Percentiles rank a stretch among this genome's conserved stretches.
phyloP scores from a whole-genome alignment of 2,888 invertebrate genomes.

The Notocelia uddmanniana region DNA sequence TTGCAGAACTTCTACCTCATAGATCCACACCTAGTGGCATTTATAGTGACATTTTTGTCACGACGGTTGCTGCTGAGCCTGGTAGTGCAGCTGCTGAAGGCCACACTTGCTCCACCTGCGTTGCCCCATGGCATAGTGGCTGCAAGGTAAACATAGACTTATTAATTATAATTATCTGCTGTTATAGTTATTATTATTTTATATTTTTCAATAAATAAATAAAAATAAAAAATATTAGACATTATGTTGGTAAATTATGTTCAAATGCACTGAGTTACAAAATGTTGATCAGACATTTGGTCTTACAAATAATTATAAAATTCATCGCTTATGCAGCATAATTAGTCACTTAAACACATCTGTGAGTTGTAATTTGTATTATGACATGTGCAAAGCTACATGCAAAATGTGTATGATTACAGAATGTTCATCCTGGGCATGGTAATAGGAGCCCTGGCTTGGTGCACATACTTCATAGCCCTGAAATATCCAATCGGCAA shows the following conservation, averaged over 20 bases:
- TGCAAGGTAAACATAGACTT: constrained; percentile 58
- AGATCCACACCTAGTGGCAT: constrained; percentile 93
- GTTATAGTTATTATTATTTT: too few species aligned
- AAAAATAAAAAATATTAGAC: too few species aligned
- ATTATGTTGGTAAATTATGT: too few species aligned
- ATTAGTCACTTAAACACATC: too few species aligned
- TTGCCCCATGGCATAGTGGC: constrained; percentile 71
- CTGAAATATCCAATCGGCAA: constrained; percentile 91
- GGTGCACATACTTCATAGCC: constrained; percentile 90
- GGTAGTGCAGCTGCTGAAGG: constrained; percentile 80
- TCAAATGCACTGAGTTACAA: too few species aligned
- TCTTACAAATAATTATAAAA: too few species aligned
- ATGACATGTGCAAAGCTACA: too few species aligned
- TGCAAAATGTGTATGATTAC: constrained; percentile 53
- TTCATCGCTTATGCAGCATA: background rate
- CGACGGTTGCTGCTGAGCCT: constrained; percentile 91
- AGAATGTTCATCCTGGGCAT: constrained; percentile 88
- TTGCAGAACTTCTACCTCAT: constrained; percentile 98
- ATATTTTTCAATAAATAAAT: too few species aligned
- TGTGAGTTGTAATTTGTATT: too few species aligned
- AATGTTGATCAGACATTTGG: too few species aligned
- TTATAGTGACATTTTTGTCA: constrained; percentile 92
- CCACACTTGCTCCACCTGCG: constrained; percentile 76
- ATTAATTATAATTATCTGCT: background rate
- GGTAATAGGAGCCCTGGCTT: constrained; percentile 86